Conservation (phyloP, 2,113 vertebrate genomes). For the Cyprinus carpio region DNA sequence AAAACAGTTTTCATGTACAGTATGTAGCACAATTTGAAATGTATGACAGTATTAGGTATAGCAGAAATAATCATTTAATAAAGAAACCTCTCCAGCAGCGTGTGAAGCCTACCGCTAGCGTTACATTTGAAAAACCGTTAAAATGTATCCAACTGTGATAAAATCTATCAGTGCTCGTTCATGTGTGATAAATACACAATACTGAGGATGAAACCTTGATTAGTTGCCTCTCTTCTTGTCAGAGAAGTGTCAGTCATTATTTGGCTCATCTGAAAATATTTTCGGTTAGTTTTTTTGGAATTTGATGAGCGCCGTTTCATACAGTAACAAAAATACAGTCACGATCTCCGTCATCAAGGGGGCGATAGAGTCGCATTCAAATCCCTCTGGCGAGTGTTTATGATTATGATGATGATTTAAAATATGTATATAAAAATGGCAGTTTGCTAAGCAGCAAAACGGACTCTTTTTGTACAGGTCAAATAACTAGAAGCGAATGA, state of each 20-base stretch:
- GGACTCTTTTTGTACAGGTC: no score
- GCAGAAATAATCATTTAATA: neutral
- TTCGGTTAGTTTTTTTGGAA: neutral
- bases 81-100: neutral
- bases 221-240: neutral
- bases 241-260: neutral
- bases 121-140: neutral
- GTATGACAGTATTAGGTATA: no score
- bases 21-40: neutral
- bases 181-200: neutral
- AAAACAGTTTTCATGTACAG: neutral
- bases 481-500: no score
- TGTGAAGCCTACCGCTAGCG: no score
- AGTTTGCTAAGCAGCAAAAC: no score
- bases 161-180: neutral
- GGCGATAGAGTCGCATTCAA: no score
- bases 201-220: neutral
- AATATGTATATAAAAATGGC: no score
- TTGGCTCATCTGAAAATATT: neutral
- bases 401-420: no score
- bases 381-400: no score
- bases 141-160: no score
- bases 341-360: no score
- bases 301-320: neutral
- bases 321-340: no score